phyloP scores from a whole-genome alignment of 1,140 invertebrate species.

The Battus philenor region DNA sequence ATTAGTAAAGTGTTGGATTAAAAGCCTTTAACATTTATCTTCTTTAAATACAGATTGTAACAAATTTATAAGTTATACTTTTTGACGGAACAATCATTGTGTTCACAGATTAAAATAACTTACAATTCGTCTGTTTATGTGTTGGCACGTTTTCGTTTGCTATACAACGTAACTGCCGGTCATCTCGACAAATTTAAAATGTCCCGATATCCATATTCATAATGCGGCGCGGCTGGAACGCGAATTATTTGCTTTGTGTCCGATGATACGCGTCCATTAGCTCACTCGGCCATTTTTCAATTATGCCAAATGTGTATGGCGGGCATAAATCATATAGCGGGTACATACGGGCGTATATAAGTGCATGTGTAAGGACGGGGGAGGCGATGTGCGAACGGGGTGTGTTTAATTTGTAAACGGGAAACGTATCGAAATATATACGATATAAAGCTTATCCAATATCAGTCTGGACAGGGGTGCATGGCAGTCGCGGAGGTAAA shows the following conservation, averaged over 20 bases:
- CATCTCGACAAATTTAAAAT: constrained; percentile 27
- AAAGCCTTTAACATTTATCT: too few species aligned
- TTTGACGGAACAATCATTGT: too few species aligned
- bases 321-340: constrained; percentile 55
- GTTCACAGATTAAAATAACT: too few species aligned
- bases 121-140: constrained; percentile 7
- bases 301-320: constrained; percentile 67
- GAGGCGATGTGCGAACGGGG: constrained; percentile 33
- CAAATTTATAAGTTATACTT: too few species aligned
- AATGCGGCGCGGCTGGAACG: constrained; percentile 28
- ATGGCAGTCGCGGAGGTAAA: constrained; percentile 24
- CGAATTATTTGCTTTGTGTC: constrained; percentile 56
- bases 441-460: constrained; percentile 46
- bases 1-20: too few species aligned
- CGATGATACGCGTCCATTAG: constrained; percentile 43
- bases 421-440: constrained; percentile 52
- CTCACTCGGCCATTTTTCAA: constrained; percentile 64
- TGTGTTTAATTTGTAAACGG: constrained; percentile 69
- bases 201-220: constrained; percentile 33
- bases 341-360: constrained; percentile 34
- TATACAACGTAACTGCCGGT: constrained; percentile 22
- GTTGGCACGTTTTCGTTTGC: not conserved
- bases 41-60: too few species aligned
- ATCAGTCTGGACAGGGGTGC: constrained; percentile 39
- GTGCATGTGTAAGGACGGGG: constrained; percentile 30